phyloP scores from a whole-genome alignment of 2,888 invertebrate species.

The Zhengitettix transpicula region DNA sequence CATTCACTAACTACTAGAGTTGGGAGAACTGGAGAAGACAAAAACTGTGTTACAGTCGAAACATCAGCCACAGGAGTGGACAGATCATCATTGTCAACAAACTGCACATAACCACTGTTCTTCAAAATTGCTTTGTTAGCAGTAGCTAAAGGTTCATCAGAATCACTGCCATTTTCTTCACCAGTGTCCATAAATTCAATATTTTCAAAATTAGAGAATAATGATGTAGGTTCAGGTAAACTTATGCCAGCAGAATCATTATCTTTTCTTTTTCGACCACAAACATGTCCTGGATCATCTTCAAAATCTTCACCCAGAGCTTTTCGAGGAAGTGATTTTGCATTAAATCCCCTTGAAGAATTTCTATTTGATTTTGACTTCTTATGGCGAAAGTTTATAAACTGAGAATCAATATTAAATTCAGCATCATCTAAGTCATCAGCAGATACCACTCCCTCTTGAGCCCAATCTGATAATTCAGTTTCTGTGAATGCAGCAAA shows the following conservation, averaged over 20 bases:
- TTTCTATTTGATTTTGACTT: constrained; percentile 20
- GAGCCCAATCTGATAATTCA: constrained; percentile 78
- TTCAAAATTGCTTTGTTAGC: constrained; percentile 33
- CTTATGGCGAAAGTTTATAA: constrained; percentile 21
- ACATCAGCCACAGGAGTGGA: constrained; percentile 30
- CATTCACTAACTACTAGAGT: constrained; percentile 8
- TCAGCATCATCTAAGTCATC: constrained; percentile 56
- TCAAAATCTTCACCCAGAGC: constrained; percentile 26
- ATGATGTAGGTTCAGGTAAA: constrained; percentile 8
- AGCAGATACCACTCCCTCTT: constrained; percentile 48
- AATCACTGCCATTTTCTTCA: constrained; percentile 42
- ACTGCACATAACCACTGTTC: constrained; percentile 50
- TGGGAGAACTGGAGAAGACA: constrained; percentile 15
- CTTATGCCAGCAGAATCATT: constrained; percentile 8
- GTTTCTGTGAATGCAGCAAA: constrained; percentile 67
- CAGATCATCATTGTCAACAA: constrained; percentile 26
- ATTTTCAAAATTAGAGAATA: constrained; percentile 16
- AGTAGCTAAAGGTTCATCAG: constrained; percentile 39
- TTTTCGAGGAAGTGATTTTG: constrained; percentile 1
- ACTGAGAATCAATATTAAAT: constrained; percentile 35
- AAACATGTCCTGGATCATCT: constrained; percentile 20
- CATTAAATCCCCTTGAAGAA: constrained; percentile 14
- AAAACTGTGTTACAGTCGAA: neutral
- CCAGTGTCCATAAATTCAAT: constrained; percentile 72
- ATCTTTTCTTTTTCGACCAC: constrained; percentile 23